These are phyloP conservation scores for Protodeltote pygarga DNA, from an alignment of 2,888 invertebrate species.

Conservation along the genomic window DNA sequence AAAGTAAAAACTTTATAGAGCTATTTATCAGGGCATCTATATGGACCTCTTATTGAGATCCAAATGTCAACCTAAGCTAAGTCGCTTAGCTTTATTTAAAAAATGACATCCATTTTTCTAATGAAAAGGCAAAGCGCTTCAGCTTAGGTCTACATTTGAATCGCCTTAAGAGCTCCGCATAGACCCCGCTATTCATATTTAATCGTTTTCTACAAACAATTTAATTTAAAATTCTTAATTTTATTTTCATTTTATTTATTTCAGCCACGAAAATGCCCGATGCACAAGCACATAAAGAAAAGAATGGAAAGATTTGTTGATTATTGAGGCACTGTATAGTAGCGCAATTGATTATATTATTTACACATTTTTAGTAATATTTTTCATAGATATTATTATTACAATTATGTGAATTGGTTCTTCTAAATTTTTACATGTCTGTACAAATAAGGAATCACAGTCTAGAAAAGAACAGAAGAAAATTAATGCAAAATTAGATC, in stretches of 20 bases:
- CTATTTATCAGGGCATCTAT: too few relatives aligned
- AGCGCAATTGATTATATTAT: constrained; percentile 23
- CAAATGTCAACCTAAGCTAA: too few relatives aligned
- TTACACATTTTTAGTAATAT: constrained; percentile 15
- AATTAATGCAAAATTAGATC: too few relatives aligned
- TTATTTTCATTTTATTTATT: constrained; percentile 61
- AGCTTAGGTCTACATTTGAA: too few relatives aligned
- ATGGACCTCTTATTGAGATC: too few relatives aligned
- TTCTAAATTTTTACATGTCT: constrained; percentile 77
- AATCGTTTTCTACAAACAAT: constrained; percentile 1
- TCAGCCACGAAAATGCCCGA: constrained; percentile 73
- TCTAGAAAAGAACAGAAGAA: constrained; percentile 42
- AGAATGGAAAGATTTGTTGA: constrained; percentile 47
- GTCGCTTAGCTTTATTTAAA: too few relatives aligned
- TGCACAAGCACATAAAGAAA: constrained; percentile 63
- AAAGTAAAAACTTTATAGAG: too few relatives aligned
- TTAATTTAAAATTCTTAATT: constrained; percentile 32
- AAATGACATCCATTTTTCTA: too few relatives aligned
- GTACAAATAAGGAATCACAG: constrained; percentile 73
- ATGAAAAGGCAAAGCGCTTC: too few relatives aligned
- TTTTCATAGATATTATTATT: constrained; percentile 3
- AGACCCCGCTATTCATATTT: too few relatives aligned
- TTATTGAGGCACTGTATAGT: constrained; percentile 39
- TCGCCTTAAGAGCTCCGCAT: too few relatives aligned
- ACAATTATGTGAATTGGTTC: constrained; percentile 35